phyloP scores from a whole-genome alignment of 2,797 vertebrate genomes.

The Micrastur ruficollis region DNA sequence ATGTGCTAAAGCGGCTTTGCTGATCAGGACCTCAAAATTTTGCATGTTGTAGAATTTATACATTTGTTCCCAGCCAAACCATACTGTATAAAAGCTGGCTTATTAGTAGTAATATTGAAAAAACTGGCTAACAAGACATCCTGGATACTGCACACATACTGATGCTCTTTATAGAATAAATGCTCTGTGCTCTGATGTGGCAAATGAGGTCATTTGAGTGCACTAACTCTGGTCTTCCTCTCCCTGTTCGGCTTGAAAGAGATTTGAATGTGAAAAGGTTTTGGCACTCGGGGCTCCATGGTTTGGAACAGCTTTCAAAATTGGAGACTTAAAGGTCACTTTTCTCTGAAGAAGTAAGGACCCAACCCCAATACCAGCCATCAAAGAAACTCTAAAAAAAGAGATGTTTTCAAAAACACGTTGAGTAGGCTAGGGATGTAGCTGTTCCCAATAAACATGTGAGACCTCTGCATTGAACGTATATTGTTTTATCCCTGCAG shows the following conservation, averaged over 20 bases:
- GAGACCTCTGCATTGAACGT: background rate
- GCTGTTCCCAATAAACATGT: background rate
- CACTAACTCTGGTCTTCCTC: conserved; percentile 37
- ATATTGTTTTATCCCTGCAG: conserved; percentile 9
- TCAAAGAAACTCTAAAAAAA: conserved; percentile 9
- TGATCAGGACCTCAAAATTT: background rate
- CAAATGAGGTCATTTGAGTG: conserved; percentile 65
- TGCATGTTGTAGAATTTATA: background rate
- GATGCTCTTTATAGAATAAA: conserved; percentile 51
- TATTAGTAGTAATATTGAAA: background rate
- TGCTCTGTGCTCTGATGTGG: conserved; percentile 63
- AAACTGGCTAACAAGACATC: conserved; percentile 1
- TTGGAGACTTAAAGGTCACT: conserved; percentile 51
- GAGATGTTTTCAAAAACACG: background rate
- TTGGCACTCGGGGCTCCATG: conserved; percentile 34
- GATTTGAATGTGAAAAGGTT: conserved; percentile 62
- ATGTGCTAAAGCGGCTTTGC: background rate
- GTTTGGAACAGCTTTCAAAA: conserved; percentile 39
- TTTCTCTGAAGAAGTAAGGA: conserved; percentile 31
- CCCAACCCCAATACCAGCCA: background rate
- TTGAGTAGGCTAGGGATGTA: background rate
- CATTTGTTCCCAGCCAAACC: conserved; percentile 7
- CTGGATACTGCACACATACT: conserved; percentile 9
- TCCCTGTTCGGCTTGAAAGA: conserved; percentile 53
- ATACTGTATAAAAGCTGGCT: conserved; percentile 22